A percentile compares a stretch with the other conserved stretches of the same genome.
These are phyloP conservation scores for Sitophilus oryzae DNA, from an alignment of 1,140 invertebrate genomes.

Conservation along the genomic window DNA sequence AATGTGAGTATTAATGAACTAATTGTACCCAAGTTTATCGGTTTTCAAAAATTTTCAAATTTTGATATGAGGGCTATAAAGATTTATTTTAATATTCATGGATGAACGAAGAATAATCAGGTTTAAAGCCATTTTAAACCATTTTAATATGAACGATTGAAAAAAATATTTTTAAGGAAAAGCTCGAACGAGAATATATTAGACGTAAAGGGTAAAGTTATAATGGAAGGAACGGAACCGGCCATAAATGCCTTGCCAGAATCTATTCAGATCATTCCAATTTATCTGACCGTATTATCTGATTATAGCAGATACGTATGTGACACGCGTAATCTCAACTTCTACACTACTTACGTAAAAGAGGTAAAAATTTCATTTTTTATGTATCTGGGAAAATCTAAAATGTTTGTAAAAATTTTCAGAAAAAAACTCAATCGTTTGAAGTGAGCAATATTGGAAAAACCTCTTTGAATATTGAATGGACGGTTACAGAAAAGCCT, in stretches of 20 bases:
- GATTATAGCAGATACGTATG: constrained; percentile 31
- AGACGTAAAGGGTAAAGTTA: neutral
- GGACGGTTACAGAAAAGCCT: constrained; percentile 9
- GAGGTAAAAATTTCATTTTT: constrained; percentile 24
- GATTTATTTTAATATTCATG: no score
- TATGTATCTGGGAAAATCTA: neutral
- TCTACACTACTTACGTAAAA: constrained; percentile 32
- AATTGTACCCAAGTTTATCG: no score
- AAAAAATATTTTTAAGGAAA: neutral
- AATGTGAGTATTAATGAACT: no score
- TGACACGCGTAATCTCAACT: constrained; percentile 15
- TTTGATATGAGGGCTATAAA: no score
- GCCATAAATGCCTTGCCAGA: constrained; percentile 13
- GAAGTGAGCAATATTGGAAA: constrained; percentile 26
- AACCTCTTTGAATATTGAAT: constrained; percentile 25
- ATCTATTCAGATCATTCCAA: constrained; percentile 11
- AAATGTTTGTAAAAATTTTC: constrained; percentile 7
- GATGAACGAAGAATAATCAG: no score
- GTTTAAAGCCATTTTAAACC: neutral
- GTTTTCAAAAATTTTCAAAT: no score
- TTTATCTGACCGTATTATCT: constrained; percentile 22
- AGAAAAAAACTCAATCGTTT: constrained; percentile 26
- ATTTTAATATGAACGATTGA: no score
- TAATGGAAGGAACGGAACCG: constrained; percentile 29
- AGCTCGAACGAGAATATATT: neutral